Percentiles rank a stretch among this genome's conserved stretches.
Conservation (phyloP, 2,113 vertebrate species). For the Callopanchax toddi region DNA sequence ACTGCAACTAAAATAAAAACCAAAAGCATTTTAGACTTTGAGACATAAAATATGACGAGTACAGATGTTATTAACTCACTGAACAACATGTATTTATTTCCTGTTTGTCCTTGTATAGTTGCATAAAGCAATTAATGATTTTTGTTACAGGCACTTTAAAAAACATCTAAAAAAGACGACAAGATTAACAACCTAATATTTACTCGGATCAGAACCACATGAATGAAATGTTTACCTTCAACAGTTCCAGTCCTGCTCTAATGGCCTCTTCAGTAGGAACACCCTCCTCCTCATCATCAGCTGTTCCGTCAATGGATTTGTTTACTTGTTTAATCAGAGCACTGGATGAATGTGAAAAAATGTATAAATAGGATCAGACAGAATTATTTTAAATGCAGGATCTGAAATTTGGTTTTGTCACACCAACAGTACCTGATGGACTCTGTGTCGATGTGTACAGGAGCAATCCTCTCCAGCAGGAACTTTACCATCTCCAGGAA, state of each 20-base stretch:
- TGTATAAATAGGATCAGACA: not conserved
- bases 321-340: constrained; percentile 95
- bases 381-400: not conserved
- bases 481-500: constrained; percentile 98
- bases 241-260: constrained; percentile 93
- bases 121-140: too few species aligned
- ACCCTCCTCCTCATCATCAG: constrained; percentile 95
- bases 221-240: constrained; percentile 86
- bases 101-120: too few species aligned
- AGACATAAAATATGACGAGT: too few species aligned
- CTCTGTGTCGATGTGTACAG: constrained; percentile 98
- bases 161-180: too few species aligned
- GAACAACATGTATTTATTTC: too few species aligned
- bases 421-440: constrained; percentile 89
- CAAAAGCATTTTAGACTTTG: not conserved
- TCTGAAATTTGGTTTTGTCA: not conserved
- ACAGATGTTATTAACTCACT: too few species aligned
- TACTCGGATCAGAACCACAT: too few species aligned
- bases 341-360: constrained; percentile 64
- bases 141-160: too few species aligned
- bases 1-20: not conserved
- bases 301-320: constrained; percentile 95
- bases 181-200: too few species aligned
- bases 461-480: constrained; percentile 95
- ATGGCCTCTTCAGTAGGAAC: constrained; percentile 95